phyloP scores from a whole-genome alignment of 2,113 vertebrate genomes.

The Odocoileus hemionus region DNA sequence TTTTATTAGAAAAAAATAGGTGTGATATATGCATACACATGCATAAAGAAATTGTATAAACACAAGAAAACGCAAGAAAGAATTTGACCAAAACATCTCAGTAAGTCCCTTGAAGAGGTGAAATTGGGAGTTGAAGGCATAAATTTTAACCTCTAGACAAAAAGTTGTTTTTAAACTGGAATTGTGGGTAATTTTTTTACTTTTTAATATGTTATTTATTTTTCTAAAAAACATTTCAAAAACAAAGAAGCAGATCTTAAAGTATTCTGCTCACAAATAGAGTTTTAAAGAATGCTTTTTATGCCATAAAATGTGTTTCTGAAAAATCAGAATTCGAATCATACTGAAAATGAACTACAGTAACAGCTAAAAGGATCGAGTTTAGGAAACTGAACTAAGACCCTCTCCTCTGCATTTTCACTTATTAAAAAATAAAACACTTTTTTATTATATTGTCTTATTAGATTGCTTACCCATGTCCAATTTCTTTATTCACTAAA shows the following conservation, averaged over 20 bases:
- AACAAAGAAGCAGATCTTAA: constrained; percentile 18
- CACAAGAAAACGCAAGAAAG: constrained; percentile 1
- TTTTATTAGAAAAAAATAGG: neutral
- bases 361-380: neutral
- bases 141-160: neutral
- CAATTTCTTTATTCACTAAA: neutral
- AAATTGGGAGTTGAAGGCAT: neutral
- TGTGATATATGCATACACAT: neutral
- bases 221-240: constrained; percentile 36
- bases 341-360: neutral
- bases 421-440: neutral
- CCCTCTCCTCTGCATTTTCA: neutral
- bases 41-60: neutral
- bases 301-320: constrained; percentile 11
- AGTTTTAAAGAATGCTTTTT: constrained; percentile 2
- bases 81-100: neutral
- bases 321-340: constrained; percentile 1
- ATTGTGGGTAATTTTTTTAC: neutral
- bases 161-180: neutral
- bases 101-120: neutral
- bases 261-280: neutral
- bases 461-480: neutral
- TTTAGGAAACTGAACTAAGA: neutral
- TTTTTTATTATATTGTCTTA: neutral
- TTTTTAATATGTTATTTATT: neutral